Evolutionary conservation across 2,113 vertebrate species (phyloP).

Genomic region (Damaliscus lunatus): DNA sequence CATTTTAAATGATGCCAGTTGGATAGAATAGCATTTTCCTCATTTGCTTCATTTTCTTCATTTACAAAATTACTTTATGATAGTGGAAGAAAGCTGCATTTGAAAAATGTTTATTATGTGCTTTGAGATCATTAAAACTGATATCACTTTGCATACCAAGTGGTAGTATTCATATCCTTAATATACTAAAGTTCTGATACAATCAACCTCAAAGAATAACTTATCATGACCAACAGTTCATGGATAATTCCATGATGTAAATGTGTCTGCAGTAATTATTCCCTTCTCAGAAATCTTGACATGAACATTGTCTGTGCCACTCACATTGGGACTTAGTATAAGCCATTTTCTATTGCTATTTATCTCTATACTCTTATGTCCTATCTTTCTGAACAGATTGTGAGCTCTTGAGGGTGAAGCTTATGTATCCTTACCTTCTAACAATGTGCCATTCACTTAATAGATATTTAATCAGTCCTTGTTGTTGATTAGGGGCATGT

Average conservation of each 20-base stretch:
- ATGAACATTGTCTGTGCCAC: constrained; percentile 5
- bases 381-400: constrained; percentile 34
- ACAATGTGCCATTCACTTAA: neutral
- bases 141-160: constrained; percentile 55
- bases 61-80: constrained; percentile 60
- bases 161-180: constrained; percentile 41
- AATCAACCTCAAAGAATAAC: constrained; percentile 49
- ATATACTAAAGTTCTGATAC: constrained; percentile 42
- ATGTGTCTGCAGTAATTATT: constrained; percentile 45
- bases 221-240: constrained; percentile 36
- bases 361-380: constrained; percentile 42
- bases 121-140: constrained; percentile 67
- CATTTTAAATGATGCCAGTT: constrained; percentile 54
- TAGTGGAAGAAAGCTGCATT: constrained; percentile 39
- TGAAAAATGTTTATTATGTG: constrained; percentile 63
- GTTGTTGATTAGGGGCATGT: neutral
- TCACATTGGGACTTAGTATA: neutral
- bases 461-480: neutral
- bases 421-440: neutral
- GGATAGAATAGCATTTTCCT: constrained; percentile 59
- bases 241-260: constrained; percentile 52
- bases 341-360: constrained; percentile 48
- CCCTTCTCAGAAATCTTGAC: constrained; percentile 24
- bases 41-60: constrained; percentile 65
- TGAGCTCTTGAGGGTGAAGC: neutral